phyloP scores from a whole-genome alignment of 1,140 invertebrate genomes.

The Heliconius nattereri region DNA sequence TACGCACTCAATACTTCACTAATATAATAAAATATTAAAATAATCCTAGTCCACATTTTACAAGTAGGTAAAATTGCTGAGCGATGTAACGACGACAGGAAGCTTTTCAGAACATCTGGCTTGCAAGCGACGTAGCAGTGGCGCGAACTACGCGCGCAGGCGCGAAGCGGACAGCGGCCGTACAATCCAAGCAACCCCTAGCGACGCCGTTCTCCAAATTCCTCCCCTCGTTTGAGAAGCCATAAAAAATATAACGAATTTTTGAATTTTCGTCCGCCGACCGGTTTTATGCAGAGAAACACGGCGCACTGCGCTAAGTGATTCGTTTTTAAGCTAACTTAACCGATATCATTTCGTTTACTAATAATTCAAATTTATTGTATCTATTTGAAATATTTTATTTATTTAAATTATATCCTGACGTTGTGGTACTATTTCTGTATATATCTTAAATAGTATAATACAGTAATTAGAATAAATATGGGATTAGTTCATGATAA shows the following conservation, averaged over 20 bases:
- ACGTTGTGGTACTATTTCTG: neutral
- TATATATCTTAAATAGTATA: neutral
- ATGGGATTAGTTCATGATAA: neutral
- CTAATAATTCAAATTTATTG: slow-evolving; percentile 27
- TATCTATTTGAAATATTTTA: neutral
- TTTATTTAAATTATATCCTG: neutral
- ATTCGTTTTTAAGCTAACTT: slow-evolving; percentile 20
- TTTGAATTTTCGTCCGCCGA: slow-evolving; percentile 74
- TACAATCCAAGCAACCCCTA: slow-evolving; percentile 74
- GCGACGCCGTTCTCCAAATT: slow-evolving; percentile 76
- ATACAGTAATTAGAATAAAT: neutral
- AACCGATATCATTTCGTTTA: slow-evolving; percentile 19
- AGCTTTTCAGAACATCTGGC: slow-evolving; percentile 82
- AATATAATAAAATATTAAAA: slow-evolving; percentile 64
- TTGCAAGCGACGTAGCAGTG: slow-evolving; percentile 80
- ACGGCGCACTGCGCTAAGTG: slow-evolving; percentile 46
- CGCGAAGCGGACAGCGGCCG: slow-evolving; percentile 75
- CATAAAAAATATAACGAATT: slow-evolving; percentile 81
- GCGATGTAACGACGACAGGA: slow-evolving; percentile 76
- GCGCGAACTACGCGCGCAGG: slow-evolving; percentile 81
- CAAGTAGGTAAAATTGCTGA: slow-evolving; percentile 69
- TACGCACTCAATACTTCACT: slow-evolving; percentile 71
- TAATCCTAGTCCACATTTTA: slow-evolving; percentile 75
- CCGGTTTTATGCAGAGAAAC: slow-evolving; percentile 62
- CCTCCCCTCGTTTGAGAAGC: slow-evolving; percentile 74